These are phyloP conservation scores for Stenolophus ochropezus DNA, from an alignment of 2,888 invertebrate species.

Conservation along the genomic window DNA sequence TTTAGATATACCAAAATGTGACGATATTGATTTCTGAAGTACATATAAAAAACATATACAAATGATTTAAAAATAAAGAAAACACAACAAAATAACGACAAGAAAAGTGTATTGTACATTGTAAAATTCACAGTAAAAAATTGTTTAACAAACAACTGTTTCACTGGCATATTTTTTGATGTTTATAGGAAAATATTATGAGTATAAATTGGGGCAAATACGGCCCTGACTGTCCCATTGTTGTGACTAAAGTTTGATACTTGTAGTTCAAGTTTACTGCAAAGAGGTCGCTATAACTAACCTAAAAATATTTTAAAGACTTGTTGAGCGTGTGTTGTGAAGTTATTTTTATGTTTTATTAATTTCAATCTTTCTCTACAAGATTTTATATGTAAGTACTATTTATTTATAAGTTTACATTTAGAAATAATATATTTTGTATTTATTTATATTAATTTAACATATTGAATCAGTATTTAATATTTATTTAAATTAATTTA, in stretches of 20 bases:
- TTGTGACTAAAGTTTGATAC: conserved; percentile 8
- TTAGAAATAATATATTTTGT: neutral
- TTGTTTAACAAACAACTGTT: neutral
- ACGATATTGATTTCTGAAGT: too few species aligned
- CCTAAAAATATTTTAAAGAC: conserved; percentile 17
- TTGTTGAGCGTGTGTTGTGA: conserved; percentile 18
- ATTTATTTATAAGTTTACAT: neutral
- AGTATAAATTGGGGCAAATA: neutral
- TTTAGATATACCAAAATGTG: neutral
- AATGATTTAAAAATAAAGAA: neutral
- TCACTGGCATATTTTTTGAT: neutral
- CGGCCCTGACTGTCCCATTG: conserved; percentile 15
- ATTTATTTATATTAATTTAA: neutral
- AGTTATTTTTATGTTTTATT: conserved; percentile 13
- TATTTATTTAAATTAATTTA: too few species aligned
- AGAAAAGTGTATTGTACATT: too few species aligned
- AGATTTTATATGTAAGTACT: neutral
- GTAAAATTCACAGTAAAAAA: too few species aligned
- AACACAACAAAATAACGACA: too few species aligned
- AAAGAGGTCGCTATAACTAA: conserved; percentile 41
- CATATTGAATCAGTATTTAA: too few species aligned
- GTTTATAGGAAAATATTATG: neutral
- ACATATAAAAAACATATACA: too few species aligned
- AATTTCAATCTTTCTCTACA: neutral
- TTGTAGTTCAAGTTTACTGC: conserved; percentile 48